phyloP scores from a whole-genome alignment of 2,888 invertebrate genomes.

The Seladonia tumulorum region DNA sequence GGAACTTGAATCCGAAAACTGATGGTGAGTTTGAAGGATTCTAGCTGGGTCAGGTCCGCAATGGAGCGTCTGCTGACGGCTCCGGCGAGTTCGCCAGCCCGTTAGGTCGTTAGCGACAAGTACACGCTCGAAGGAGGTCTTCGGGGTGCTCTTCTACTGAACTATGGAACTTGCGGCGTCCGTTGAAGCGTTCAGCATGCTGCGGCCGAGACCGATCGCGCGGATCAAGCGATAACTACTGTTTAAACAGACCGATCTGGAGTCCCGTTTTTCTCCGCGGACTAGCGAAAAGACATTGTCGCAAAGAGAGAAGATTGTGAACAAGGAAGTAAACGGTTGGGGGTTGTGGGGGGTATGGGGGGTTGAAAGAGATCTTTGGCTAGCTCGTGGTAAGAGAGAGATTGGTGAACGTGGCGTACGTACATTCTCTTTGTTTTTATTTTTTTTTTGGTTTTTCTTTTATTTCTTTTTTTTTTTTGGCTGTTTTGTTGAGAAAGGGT shows the following conservation, averaged over 20 bases:
- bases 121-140: slow-evolving; percentile 1
- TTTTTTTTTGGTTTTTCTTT: neutral
- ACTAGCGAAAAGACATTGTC: neutral
- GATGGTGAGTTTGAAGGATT: neutral
- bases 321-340: neutral
- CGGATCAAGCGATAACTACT: slow-evolving; percentile 2
- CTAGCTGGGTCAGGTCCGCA: neutral
- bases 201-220: slow-evolving; percentile 13
- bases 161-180: slow-evolving; percentile 10
- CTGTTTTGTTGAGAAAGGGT: neutral
- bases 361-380: neutral
- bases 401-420: slow-evolving; percentile 2
- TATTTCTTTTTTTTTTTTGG: neutral
- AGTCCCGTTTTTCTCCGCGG: slow-evolving; percentile 2
- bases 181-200: slow-evolving; percentile 14
- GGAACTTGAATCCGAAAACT: neutral
- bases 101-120: slow-evolving; percentile 6
- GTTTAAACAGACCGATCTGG: neutral
- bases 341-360: neutral
- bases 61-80: neutral
- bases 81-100: neutral
- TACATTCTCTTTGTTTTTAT: neutral
- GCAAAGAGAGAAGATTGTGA: slow-evolving; percentile 5
- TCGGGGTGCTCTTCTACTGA: neutral
- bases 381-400: neutral